phyloP scores from a whole-genome alignment of 2,888 invertebrate genomes.

The Drosophila hamatofila region DNA sequence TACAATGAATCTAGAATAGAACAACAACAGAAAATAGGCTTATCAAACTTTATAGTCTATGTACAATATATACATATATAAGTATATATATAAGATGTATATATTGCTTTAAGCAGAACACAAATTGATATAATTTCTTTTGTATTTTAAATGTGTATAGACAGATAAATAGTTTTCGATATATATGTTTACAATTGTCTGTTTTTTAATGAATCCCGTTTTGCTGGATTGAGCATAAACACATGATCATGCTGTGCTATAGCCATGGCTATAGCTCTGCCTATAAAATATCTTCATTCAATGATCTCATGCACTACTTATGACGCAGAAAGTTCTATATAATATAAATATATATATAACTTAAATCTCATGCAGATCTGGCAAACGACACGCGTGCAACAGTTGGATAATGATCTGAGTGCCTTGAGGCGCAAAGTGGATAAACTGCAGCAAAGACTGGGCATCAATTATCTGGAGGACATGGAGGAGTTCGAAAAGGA shows the following conservation, averaged over 20 bases:
- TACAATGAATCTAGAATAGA: background rate
- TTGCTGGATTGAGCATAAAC: conserved; percentile 43
- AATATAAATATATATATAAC: background rate
- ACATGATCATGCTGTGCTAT: conserved; percentile 43
- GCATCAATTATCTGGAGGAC: conserved; percentile 83
- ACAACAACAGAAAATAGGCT: background rate
- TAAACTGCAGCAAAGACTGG: conserved; percentile 82
- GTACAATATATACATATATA: background rate
- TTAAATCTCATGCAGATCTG: conserved; percentile 73
- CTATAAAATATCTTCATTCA: conserved; percentile 13
- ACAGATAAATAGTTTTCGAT: background rate
- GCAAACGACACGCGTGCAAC: conserved; percentile 78
- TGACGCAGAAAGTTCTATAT: conserved; percentile 33
- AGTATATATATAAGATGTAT: background rate
- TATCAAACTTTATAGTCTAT: conserved; percentile 10
- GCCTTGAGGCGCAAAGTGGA: conserved; percentile 77
- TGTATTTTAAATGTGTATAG: background rate
- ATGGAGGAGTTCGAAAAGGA: conserved; percentile 83
- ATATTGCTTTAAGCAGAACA: background rate
- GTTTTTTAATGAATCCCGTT: conserved; percentile 40
- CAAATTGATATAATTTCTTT: background rate
- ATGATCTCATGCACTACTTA: conserved; percentile 36
- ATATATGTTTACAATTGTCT: conserved; percentile 35
- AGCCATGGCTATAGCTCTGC: background rate
- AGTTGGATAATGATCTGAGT: conserved; percentile 80